Base-by-base conservation (phyloP, 2,888 invertebrate species). In the Andrena praecox region DNA sequence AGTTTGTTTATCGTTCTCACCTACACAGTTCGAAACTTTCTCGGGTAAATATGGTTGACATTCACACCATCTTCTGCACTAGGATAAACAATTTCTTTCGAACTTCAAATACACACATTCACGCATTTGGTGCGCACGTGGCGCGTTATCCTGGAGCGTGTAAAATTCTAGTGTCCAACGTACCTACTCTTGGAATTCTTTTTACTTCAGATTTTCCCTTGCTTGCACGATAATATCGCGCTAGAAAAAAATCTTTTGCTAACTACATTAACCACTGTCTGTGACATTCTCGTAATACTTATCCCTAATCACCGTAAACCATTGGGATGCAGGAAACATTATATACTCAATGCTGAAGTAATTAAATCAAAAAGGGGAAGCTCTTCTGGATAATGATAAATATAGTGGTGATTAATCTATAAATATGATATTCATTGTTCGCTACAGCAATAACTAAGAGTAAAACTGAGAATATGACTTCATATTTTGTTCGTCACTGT, bases 81-180 rank as follows among this genome's bases (percentile, higher is more conserved):
- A 24, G 20, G 12, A 63, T 72, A 80, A 80, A 80, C 68, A 73
- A 50, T 72, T 56, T 77, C 68, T 80, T 80, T 71, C 33, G 5
- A 71, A 48, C 33, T 29, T 35, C 50, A 24, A 48, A 24, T 33
- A 70, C 20, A 48, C 62, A 59, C 42, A 8, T 56, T 59, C 16
- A 50, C 56, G 29, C 64, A 59, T 60, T 64, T 72, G 72, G 50
- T 29, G 67, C 59, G 50, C 73, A 74, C 66, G 59, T 81, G 79
- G 52, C 29, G 8, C 6, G 67, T 67, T 56, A 27, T 27, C 35
- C 6, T 35, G 66, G 24, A 62, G 66, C 29, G 31, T 16, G 48
- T 20, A 27, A 59, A 77, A 42, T 70, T 52, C 20, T 42, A 31
- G 52, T 7, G 16, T 5, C 24, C 10, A 10, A 24, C 8, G 12